Evolutionary conservation across 1,140 invertebrate genomes (phyloP).

Genomic region (Trypoxylus dichotomus): DNA sequence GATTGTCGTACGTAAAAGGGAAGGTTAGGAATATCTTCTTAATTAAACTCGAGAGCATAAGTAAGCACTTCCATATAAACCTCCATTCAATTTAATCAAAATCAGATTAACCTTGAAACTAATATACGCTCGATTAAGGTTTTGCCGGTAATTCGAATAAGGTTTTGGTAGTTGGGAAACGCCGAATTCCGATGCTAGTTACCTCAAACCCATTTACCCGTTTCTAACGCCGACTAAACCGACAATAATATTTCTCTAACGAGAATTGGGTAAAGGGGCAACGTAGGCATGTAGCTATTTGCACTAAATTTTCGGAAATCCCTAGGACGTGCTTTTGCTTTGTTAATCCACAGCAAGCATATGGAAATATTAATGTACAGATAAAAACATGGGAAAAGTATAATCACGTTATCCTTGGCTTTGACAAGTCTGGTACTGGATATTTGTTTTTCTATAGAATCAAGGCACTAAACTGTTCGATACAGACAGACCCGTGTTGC

Average conservation of each 20-base stretch:
- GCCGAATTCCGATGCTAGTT: neutral
- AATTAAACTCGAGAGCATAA: neutral
- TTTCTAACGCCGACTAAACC: neutral
- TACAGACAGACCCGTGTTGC: too few species aligned
- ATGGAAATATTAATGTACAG: too few species aligned
- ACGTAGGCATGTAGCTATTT: too few species aligned
- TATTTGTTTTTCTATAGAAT: too few species aligned
- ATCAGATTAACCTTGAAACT: slow-evolving; percentile 19
- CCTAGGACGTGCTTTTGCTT: too few species aligned
- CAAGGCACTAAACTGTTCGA: too few species aligned
- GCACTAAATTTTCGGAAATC: too few species aligned
- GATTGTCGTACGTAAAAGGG: neutral
- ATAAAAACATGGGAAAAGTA: too few species aligned
- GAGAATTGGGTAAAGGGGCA: neutral
- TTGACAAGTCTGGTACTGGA: too few species aligned
- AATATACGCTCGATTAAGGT: slow-evolving; percentile 13
- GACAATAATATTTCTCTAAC: neutral
- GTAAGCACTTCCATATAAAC: neutral
- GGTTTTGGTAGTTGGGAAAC: neutral
- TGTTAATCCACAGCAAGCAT: too few species aligned
- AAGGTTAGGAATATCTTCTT: neutral
- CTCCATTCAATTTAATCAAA: slow-evolving; percentile 13
- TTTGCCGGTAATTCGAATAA: slow-evolving; percentile 6
- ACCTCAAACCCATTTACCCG: neutral
- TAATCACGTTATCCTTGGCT: too few species aligned